Evolutionary conservation across 2,113 vertebrate genomes (phyloP), one percentile per base, ranked within the genome.

Genomic region (Genyomyrus donnyi): DNA sequence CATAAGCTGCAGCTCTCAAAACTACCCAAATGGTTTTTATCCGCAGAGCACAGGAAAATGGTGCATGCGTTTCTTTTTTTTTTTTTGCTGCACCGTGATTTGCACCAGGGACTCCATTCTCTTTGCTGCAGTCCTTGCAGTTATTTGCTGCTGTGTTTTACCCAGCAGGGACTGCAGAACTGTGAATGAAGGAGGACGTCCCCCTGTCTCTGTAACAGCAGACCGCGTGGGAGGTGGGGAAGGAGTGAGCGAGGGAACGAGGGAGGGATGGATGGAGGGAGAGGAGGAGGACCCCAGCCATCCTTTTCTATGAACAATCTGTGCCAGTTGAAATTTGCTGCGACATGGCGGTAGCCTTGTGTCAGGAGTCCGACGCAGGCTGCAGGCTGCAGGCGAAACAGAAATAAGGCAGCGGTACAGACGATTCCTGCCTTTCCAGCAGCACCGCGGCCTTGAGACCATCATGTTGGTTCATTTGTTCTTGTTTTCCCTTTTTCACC

Each of bases 141-240:
- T 31, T 89, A 89, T 89, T 58, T 84, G 74, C 74, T 84, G 49
- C 74, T 31, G 17, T 84, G 88, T 49, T 52, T 80, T 83, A 39
- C 88, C 50, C 80, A 42, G 49, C 48, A 89, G 88, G 35, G 88
- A 56, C 50, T 85, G 52, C 89, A 89, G 77, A 58, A 52, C 80
- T 58, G 39, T 31, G 77, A 89, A 62, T 50, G 83, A 74, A 89
- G 46, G 11, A 85, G 52, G 39, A 42, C 39, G 77, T 85, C 39
- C n/a, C 49, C 15, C 35, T 7, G 24, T 46, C 62, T 74, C 2
- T 17, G 62, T 21, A 70, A 19, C 27, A 24, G 56, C 39, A 70
- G 39, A 42, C 56, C n/a, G 35, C 15, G 48, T 89, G 56, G 53
- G 62, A 53, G 11, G 35, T 42, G 87, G 87, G 27, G 13, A n/a